phyloP scores from a whole-genome alignment of 2,113 vertebrate genomes.

The Menidia beryllina region DNA sequence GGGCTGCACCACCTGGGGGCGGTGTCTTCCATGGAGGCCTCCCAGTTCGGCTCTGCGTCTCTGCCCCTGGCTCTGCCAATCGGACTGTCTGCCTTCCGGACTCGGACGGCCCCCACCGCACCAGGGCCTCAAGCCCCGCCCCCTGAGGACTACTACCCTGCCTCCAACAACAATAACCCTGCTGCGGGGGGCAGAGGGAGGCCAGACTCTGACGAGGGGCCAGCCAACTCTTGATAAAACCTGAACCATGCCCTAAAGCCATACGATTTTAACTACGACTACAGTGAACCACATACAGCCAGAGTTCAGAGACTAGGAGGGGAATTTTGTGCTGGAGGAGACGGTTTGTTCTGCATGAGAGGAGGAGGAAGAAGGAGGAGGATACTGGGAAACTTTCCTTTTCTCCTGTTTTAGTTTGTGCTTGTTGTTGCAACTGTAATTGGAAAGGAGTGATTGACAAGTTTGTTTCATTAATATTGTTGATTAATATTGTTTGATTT shows the following conservation, averaged over 20 bases:
- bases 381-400: slow-evolving; percentile 70
- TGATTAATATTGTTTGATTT: slow-evolving; percentile 82
- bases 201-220: slow-evolving; percentile 86
- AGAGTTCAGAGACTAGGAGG: slow-evolving; percentile 81
- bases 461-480: slow-evolving; percentile 83
- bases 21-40: slow-evolving; percentile 87
- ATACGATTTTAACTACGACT: slow-evolving; percentile 85
- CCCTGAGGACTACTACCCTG: slow-evolving; percentile 87
- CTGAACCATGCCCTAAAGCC: slow-evolving; percentile 88
- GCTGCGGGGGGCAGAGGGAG: slow-evolving; percentile 81
- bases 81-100: slow-evolving; percentile 94
- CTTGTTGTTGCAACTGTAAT: slow-evolving; percentile 71
- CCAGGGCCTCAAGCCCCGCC: slow-evolving; percentile 81
- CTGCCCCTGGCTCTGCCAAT: slow-evolving; percentile 87
- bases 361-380: slow-evolving; percentile 68
- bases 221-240: slow-evolving; percentile 96
- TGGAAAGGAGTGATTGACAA: slow-evolving; percentile 76
- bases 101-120: slow-evolving; percentile 88
- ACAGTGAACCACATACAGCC: slow-evolving; percentile 76
- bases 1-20: slow-evolving; percentile 86
- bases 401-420: slow-evolving; percentile 74
- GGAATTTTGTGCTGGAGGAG: slow-evolving; percentile 79
- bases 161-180: slow-evolving; percentile 87
- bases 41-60: slow-evolving; percentile 87
- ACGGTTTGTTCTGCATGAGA: slow-evolving; percentile 82